Evolutionary conservation across 2,113 vertebrate genomes (phyloP), one percentile per base, ranked within the genome.

Genomic region (Hydrolagus affinis): DNA sequence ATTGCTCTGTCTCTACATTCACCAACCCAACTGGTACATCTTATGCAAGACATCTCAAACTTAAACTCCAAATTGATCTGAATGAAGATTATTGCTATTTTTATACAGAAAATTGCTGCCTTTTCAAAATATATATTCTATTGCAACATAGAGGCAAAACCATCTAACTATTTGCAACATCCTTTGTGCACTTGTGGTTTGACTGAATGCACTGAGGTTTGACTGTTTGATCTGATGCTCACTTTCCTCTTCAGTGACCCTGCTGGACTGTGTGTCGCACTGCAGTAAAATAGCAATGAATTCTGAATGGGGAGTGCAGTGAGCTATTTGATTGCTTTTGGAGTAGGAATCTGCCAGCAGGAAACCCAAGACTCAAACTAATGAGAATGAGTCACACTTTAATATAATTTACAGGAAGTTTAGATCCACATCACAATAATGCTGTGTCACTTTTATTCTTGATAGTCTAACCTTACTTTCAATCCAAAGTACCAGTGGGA

Each of bases 351-450:
- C 56, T 56, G 32, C 56, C 56, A 77, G 56, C 75, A 23, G 44
- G 44, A 60, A 77, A 77, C 59, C 17, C 75, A 59, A n/a, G n/a
- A 77, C 75, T 60, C 11, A 3, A 60, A 60, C 56, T 77, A 60
- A 57, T 77, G 21, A 77, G 73, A 75, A 75, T 75, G 73, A 75
- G 73, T 75, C 73, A 75, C 32, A 19, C 32, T 21, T n/a, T 75
- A 75, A 75, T 56, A 44, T 75, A 21, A 75, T 75, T 75, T 75
- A 44, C 17, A 11, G 73, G 32, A 75, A 75, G 32, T 21, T 44
- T 32, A 57, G 32, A 30, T 56, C 73, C 56, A 17, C 32, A 75
- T 56, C 56, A n/a, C 73, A 75, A 56, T 56, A 21, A 19, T 44
- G 9, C 73, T 56, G 73, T 56, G 73, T 56, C 32, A 56, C 17